phyloP scores from a whole-genome alignment of 1,140 invertebrate species.

The Dendroctonus valens region DNA sequence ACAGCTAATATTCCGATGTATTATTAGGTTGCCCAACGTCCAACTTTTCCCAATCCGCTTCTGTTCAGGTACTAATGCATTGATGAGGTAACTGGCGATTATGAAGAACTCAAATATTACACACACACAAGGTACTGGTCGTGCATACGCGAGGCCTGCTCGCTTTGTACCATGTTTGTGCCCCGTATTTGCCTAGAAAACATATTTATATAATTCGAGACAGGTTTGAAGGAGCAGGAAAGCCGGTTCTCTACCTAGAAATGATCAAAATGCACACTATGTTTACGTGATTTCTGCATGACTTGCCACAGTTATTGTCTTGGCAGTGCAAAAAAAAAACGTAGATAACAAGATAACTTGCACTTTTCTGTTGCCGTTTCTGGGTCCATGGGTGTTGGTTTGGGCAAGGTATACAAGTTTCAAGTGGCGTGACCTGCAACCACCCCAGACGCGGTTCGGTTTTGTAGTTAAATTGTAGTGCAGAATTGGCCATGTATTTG shows the following conservation, averaged over 20 bases:
- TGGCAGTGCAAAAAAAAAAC: no score
- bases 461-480: no score
- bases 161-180: conserved; percentile 7
- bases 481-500: no score
- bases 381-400: no score
- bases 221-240: conserved; percentile 14
- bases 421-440: no score
- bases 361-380: no score
- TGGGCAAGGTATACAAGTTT: no score
- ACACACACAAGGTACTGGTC: conserved; percentile 12
- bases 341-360: no score
- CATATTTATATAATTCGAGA: conserved; percentile 15
- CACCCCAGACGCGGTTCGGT: no score
- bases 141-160: conserved; percentile 9
- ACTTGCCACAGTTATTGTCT: neutral
- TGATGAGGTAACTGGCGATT: conserved; percentile 22
- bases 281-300: conserved; percentile 4
- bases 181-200: conserved; percentile 7
- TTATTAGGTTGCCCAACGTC: no score
- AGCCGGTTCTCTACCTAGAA: conserved; percentile 12
- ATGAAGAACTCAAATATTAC: conserved; percentile 27
- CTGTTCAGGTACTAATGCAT: conserved; percentile 6
- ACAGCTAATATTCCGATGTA: no score
- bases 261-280: conserved; percentile 15
- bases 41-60: no score